Conservation (phyloP, 2,113 vertebrate species). For the Conger conger region DNA sequence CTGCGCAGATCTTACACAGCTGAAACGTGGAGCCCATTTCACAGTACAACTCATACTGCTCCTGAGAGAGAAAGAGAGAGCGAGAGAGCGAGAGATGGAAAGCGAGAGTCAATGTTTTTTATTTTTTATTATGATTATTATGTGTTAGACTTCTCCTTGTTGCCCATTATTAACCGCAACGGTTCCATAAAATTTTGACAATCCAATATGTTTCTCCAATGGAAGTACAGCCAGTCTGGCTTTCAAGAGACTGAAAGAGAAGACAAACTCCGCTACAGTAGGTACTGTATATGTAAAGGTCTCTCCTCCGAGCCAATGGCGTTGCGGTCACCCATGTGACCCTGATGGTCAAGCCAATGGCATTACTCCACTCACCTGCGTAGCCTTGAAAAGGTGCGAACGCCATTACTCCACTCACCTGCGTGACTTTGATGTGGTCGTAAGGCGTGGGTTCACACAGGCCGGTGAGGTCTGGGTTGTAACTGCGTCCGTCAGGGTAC, state of each 20-base stretch:
- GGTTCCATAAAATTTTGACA: too few species aligned
- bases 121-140: not conserved
- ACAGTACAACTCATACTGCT: constrained; percentile 95
- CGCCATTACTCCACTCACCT: constrained; percentile 70
- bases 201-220: too few species aligned
- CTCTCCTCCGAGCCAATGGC: not conserved
- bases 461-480: constrained; percentile 93
- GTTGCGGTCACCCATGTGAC: constrained; percentile 84
- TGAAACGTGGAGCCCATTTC: constrained; percentile 98
- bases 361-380: constrained; percentile 78
- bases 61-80: constrained; percentile 65
- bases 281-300: too few species aligned
- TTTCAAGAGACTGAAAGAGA: not conserved
- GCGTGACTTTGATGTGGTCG: constrained; percentile 97
- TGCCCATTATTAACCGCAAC: too few species aligned
- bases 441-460: constrained; percentile 92
- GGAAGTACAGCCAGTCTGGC: too few species aligned
- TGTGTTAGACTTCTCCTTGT: not conserved
- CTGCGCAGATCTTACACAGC: constrained; percentile 94
- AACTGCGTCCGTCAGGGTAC: constrained; percentile 94
- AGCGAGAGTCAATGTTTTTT: not conserved
- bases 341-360: constrained; percentile 82
- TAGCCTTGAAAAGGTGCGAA: constrained; percentile 90
- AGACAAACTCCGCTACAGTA: not conserved
- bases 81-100: not conserved